phyloP scores from a whole-genome alignment of 2,888 invertebrate genomes.

The Cotesia congregata region DNA sequence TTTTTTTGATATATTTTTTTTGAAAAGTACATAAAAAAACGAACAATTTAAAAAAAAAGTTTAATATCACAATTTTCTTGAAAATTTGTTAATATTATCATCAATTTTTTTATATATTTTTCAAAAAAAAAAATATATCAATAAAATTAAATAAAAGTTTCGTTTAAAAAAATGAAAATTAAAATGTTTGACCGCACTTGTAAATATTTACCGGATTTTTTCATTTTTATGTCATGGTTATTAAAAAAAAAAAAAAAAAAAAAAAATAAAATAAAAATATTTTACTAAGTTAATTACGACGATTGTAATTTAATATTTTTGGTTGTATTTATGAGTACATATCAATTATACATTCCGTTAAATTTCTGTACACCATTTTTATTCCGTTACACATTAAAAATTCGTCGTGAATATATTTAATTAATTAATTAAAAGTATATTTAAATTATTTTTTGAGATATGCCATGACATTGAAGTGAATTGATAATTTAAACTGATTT shows the following conservation, averaged over 20 bases:
- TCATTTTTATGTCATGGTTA: conserved; percentile 3
- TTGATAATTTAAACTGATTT: neutral
- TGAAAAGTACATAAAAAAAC: no score
- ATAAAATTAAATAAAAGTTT: no score
- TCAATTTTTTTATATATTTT: no score
- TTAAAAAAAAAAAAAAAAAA: neutral
- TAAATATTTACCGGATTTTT: neutral
- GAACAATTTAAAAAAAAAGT: no score
- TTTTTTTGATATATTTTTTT: no score
- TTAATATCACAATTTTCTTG: no score
- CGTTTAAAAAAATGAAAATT: no score
- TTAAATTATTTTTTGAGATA: neutral
- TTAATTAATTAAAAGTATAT: neutral
- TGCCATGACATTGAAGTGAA: neutral
- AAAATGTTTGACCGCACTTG: no score
- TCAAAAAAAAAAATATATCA: no score
- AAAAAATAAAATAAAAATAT: no score
- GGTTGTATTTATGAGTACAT: conserved; percentile 33
- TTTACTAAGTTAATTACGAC: neutral
- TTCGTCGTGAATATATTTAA: neutral
- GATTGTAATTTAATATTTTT: conserved; percentile 17
- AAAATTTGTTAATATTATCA: no score
- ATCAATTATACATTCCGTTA: conserved; percentile 39
- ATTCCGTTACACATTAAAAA: neutral
- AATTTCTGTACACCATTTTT: conserved; percentile 20